Evolutionary conservation across 2,888 invertebrate species (phyloP), one percentile per base, ranked within the genome.

Genomic region (Rhamnusium bicolor): DNA sequence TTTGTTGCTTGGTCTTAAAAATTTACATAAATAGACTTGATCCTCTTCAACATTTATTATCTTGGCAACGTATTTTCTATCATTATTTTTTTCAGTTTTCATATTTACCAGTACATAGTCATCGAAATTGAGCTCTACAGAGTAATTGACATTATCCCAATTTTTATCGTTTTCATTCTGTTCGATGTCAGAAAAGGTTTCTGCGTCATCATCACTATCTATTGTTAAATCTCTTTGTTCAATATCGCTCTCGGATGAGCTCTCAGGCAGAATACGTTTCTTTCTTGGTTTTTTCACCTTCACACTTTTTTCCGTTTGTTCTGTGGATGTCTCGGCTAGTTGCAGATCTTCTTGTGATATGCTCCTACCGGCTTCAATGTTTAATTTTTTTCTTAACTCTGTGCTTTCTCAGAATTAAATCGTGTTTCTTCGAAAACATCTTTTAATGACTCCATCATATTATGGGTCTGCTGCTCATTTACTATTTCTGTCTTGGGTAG

Each of bases 351-450:
- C n/a, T n/a, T n/a, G n/a, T n/a, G n/a, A n/a, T n/a, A n/a, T n/a
- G n/a, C n/a, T n/a, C n/a, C n/a, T n/a, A n/a, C n/a, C n/a, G n/a
- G n/a, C n/a, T n/a, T n/a, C 29, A 8, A 29, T 29, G 6, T 29
- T 29, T 6, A 29, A 29, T 6, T 29, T 29, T 29, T 29, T 29
- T 29, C 8, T 29, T 29, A 29, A 29, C 6, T 29, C 29, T 6
- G 29, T 29, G 29, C 29, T 29, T 29, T 29, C 29, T 29, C 6
- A 29, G 51, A 7, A 19, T 10, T 51, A 18, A 19, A n/a, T 19
- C 19, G 2, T 18, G 51, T 19, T 51, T 71, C 29, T 61, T 66
- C 29, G 47, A 71, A 71, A 29, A 71, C 19, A 7, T 67, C 66
- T 60, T 63, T 46, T 18, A 71, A 51, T 10, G 40, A 66, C 19